Evolutionary conservation across 2,797 vertebrate genomes (phyloP).

Genomic region (Pipistrellus pygmaeus): DNA sequence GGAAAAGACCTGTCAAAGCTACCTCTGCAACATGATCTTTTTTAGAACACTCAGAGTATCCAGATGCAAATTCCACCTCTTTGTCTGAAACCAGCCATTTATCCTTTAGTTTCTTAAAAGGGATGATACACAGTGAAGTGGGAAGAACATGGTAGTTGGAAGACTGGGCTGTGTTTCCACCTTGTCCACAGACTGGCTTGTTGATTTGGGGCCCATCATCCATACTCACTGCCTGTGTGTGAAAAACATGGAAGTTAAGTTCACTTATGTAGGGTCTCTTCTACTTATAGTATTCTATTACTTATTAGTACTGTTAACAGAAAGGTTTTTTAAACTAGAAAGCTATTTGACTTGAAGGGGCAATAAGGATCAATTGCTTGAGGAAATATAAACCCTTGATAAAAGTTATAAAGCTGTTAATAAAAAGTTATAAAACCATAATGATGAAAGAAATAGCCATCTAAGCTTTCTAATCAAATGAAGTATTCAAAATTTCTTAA

Average conservation of each 20-base stretch:
- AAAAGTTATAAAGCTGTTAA: slow-evolving; percentile 7
- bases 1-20: neutral
- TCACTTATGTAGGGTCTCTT: neutral
- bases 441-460: neutral
- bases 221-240: neutral
- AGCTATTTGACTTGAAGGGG: neutral
- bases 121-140: neutral
- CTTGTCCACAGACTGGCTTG: neutral
- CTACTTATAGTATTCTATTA: neutral
- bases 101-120: neutral
- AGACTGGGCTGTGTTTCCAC: neutral
- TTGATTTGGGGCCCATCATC: neutral
- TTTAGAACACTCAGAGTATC: neutral
- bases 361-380: neutral
- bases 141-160: neutral
- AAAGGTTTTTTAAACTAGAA: neutral
- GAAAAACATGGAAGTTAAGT: neutral
- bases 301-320: neutral
- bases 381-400: slow-evolving; percentile 8
- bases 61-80: neutral
- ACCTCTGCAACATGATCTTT: neutral
- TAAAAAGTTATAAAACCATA: neutral
- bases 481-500: neutral
- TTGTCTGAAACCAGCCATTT: neutral
- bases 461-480: neutral